Evolutionary conservation across 1,140 invertebrate genomes (phyloP).

Genomic region (Antheraea pernyi): DNA sequence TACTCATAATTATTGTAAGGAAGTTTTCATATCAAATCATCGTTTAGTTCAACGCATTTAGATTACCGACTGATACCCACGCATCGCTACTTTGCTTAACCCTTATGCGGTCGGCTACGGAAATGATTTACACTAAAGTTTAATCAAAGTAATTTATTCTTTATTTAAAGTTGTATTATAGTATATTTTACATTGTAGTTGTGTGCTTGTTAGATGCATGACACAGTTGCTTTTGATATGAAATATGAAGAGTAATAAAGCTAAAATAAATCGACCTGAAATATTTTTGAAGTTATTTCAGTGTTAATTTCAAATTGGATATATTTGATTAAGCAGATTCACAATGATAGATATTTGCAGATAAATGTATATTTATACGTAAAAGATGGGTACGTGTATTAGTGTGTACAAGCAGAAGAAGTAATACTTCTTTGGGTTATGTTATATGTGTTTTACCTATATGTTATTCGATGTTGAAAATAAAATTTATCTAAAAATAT

Average conservation of each 20-base stretch:
- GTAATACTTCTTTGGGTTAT: too few relatives aligned
- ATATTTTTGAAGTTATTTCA: not conserved
- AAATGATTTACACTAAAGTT: not conserved
- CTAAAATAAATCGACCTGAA: not conserved
- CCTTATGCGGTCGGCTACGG: constrained; percentile 1
- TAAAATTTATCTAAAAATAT: too few relatives aligned
- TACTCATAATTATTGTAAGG: not conserved
- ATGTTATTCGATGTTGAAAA: too few relatives aligned
- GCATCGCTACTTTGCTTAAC: not conserved
- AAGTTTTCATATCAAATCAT: not conserved
- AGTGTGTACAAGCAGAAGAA: too few relatives aligned
- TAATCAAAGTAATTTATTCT: not conserved
- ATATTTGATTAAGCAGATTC: not conserved
- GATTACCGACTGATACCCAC: constrained; percentile 8
- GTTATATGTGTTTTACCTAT: too few relatives aligned
- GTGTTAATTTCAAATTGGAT: not conserved
- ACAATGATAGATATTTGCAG: not conserved
- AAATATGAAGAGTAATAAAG: not conserved
- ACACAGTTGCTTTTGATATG: not conserved
- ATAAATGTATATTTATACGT: too few relatives aligned
- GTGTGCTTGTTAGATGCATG: not conserved
- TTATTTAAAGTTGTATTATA: not conserved
- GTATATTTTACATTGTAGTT: not conserved
- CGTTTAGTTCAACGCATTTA: not conserved
- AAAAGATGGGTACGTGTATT: too few relatives aligned